phyloP scores from a whole-genome alignment of 2,888 invertebrate genomes.

The Andrena flavipes region DNA sequence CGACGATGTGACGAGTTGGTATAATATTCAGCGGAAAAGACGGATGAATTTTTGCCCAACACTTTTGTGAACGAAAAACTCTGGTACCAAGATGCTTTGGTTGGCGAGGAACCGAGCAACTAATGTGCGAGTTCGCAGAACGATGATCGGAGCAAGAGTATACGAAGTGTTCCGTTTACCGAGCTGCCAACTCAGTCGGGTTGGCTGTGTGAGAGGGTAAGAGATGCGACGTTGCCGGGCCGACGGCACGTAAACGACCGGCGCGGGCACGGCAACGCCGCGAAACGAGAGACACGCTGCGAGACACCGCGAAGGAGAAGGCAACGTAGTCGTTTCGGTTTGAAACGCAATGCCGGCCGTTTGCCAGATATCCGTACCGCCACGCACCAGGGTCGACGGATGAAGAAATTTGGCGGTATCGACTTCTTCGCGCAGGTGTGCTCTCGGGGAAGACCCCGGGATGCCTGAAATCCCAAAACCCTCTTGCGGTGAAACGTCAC shows the following conservation, averaged over 20 bases:
- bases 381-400: slow-evolving; percentile 70
- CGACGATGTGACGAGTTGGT: not conserved
- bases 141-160: slow-evolving; percentile 60
- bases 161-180: slow-evolving; percentile 56
- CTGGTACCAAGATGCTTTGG: slow-evolving; percentile 2
- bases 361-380: slow-evolving; percentile 74
- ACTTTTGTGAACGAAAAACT: slow-evolving; percentile 27
- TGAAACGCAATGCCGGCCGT: slow-evolving; percentile 72
- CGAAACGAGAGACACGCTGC: slow-evolving; percentile 54
- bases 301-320: slow-evolving; percentile 59
- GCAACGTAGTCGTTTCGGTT: slow-evolving; percentile 63
- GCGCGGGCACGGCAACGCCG: slow-evolving; percentile 55
- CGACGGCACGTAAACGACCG: slow-evolving; percentile 37
- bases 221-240: slow-evolving; percentile 58
- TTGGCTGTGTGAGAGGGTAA: slow-evolving; percentile 48
- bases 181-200: slow-evolving; percentile 60
- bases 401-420: slow-evolving; percentile 76
- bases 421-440: slow-evolving; percentile 55
- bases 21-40: not conserved
- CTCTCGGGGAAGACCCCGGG: slow-evolving; percentile 26
- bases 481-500: slow-evolving; percentile 13
- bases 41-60: not conserved
- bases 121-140: slow-evolving; percentile 58
- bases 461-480: slow-evolving; percentile 24
- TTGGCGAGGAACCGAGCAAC: slow-evolving; percentile 29